These are phyloP conservation scores for Propithecus deckenii DNA, from an alignment of 2,797 vertebrate species.

Conservation along the genomic window DNA sequence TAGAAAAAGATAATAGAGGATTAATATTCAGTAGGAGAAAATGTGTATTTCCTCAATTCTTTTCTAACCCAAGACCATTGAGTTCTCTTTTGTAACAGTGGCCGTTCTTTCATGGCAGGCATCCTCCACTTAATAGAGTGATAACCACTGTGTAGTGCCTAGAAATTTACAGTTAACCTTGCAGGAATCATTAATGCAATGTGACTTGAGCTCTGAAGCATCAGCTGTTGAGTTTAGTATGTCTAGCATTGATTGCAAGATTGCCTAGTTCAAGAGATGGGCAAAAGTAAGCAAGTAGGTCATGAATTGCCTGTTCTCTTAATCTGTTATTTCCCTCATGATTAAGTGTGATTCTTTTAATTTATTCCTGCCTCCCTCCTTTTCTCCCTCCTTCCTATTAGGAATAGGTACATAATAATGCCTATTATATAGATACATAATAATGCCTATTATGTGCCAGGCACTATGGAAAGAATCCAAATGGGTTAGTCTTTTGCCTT, in stretches of 20 bases:
- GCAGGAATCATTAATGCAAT: not conserved
- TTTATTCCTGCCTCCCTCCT: not conserved
- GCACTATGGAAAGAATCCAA: not conserved
- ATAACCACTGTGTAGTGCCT: not conserved
- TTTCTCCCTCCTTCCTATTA: not conserved
- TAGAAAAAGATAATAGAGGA: not conserved
- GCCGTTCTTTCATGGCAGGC: not conserved
- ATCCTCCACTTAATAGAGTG: not conserved
- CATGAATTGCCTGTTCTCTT: not conserved
- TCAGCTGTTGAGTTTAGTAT: not conserved
- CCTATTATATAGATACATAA: not conserved
- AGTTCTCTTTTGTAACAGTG: not conserved
- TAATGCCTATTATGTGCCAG: not conserved
- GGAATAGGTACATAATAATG: not conserved
- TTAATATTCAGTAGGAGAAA: not conserved
- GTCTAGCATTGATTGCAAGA: not conserved
- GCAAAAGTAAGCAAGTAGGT: not conserved
- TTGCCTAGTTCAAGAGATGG: not conserved
- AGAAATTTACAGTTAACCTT: not conserved
- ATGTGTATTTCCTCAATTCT: not conserved
- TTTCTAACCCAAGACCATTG: not conserved
- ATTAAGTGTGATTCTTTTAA: not conserved
- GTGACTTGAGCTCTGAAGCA: not conserved
- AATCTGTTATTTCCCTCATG: not conserved
- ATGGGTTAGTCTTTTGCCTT: not conserved